Evolutionary conservation across 2,113 vertebrate genomes (phyloP).

Genomic region (Symphodus melops): DNA sequence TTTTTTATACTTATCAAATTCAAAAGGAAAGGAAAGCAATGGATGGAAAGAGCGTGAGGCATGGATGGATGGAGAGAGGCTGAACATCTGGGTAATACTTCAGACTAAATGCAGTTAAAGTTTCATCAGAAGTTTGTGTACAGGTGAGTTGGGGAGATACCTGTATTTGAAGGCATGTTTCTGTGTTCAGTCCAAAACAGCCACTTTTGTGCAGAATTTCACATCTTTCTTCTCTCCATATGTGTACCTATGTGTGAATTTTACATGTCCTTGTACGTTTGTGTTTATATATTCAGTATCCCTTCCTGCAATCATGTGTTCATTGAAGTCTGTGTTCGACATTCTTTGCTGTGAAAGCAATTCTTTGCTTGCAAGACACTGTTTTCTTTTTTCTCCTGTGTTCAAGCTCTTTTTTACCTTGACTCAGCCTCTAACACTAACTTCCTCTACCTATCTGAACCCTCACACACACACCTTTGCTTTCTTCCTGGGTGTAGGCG

Average conservation of each 20-base stretch:
- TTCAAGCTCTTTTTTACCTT: conserved; percentile 2
- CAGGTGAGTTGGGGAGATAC: neutral
- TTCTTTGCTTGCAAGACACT: conserved; percentile 40
- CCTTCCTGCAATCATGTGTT: conserved; percentile 61
- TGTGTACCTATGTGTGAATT: neutral
- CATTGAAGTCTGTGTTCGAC: conserved; percentile 46
- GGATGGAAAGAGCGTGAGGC: conserved; percentile 9
- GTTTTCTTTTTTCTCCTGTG: conserved; percentile 14
- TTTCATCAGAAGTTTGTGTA: conserved; percentile 44
- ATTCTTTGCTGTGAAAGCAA: too few species aligned
- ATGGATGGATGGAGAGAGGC: neutral
- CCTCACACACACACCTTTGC: conserved; percentile 14
- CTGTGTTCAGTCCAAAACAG: neutral
- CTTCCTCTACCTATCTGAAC: neutral
- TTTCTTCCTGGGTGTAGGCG: neutral
- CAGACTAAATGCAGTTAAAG: conserved; percentile 37
- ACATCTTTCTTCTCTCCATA: neutral
- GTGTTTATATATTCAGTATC: conserved; percentile 9
- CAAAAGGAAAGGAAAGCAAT: neutral
- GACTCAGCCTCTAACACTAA: neutral
- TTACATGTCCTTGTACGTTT: neutral
- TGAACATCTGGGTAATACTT: conserved; percentile 37
- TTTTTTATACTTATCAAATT: conserved; percentile 24
- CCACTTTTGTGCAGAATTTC: conserved; percentile 7
- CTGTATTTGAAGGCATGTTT: neutral